These are phyloP conservation scores for Gambusia yucatana DNA, from an alignment of 2,797 vertebrate species.

Conservation along the genomic window DNA sequence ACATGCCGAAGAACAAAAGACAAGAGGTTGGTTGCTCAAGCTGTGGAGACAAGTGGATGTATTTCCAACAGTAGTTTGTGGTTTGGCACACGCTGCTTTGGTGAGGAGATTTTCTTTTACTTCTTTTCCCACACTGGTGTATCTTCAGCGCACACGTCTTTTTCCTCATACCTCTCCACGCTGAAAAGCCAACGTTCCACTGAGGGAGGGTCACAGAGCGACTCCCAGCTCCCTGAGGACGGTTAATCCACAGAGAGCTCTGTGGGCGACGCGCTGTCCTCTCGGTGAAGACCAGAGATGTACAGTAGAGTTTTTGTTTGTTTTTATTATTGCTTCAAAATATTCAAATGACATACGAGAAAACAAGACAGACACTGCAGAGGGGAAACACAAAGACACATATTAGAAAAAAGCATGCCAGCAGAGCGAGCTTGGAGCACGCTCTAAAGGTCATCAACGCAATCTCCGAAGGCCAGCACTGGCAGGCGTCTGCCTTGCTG, in stretches of 20 bases:
- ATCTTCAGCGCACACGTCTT: slow-evolving; percentile 45
- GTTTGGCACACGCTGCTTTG: slow-evolving; percentile 52
- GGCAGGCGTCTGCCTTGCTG: slow-evolving; percentile 27
- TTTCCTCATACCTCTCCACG: slow-evolving; percentile 34
- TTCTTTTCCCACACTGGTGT: slow-evolving; percentile 64
- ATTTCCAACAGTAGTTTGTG: slow-evolving; percentile 69
- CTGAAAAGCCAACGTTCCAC: slow-evolving; percentile 44
- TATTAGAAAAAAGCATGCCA: neutral
- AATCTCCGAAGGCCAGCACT: slow-evolving; percentile 16
- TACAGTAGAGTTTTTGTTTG: neutral
- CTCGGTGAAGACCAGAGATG: slow-evolving; percentile 19
- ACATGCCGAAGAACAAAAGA: slow-evolving; percentile 32
- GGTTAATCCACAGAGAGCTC: slow-evolving; percentile 27
- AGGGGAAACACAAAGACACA: slow-evolving; percentile 4
- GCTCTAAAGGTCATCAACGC: slow-evolving; percentile 5
- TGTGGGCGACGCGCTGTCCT: slow-evolving; percentile 34
- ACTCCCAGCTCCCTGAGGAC: slow-evolving; percentile 47
- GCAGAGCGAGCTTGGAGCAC: slow-evolving; percentile 2
- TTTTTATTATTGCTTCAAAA: neutral
- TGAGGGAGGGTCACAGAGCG: slow-evolving; percentile 52
- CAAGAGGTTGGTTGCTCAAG: slow-evolving; percentile 48
- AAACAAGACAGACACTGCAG: neutral
- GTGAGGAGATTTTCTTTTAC: slow-evolving; percentile 52
- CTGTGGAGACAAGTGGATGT: slow-evolving; percentile 38
- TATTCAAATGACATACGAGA: slow-evolving; percentile 35